Base-by-base conservation (phyloP, 2,888 invertebrate genomes). In the Epirrhoe tristata region DNA sequence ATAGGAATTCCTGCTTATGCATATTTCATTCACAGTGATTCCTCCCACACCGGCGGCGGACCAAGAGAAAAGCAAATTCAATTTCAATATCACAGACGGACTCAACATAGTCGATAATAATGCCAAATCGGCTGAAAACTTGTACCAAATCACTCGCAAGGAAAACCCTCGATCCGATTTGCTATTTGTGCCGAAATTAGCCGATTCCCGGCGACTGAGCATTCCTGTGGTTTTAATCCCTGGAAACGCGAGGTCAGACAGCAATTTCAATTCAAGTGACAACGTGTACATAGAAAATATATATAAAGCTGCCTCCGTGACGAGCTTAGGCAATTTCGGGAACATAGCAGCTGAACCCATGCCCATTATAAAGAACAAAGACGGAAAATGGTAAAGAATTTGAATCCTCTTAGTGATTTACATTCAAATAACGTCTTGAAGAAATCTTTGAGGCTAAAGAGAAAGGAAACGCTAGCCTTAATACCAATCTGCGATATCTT, bases 331-430 rank as follows among this genome's bases (percentile, higher is more conserved):
- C 0, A 91, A 90, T 77, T 92, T 93, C 32, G 92, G 92, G 0
- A 87, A 77, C 52, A 88, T 92, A 16, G 90, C 84, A 1, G 91
- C 85, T 0, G 93, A 88, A 72, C 93, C 93, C 0, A 87, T 93
- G 89, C 91, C 93, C 5, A 90, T 93, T 63, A 91, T 91, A 62
- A 93, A 91, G 80, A 92, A 93, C 65, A 93, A 91, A 67, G 90
- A 92, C 66, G 93, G 93, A 32, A 93, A 93, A 88, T 93, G 94
- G 94, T 90, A 87, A 75, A 82, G 76, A 60, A 65, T 63, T 67
- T 46, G 58, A 52, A 63, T 48, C 48, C 52, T 52, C 5, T 16
- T 57, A 32, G 39, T 70, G 60, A 71, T 71, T 63, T 63, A 68
- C 69, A 71, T 72, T 69, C 59, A 63, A 63, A 68, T 65, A 58